Percentiles rank a stretch among this genome's conserved stretches.
These are phyloP conservation scores for Microcebus griseorufus DNA, from an alignment of 2,113 vertebrate species.

Conservation along the genomic window DNA sequence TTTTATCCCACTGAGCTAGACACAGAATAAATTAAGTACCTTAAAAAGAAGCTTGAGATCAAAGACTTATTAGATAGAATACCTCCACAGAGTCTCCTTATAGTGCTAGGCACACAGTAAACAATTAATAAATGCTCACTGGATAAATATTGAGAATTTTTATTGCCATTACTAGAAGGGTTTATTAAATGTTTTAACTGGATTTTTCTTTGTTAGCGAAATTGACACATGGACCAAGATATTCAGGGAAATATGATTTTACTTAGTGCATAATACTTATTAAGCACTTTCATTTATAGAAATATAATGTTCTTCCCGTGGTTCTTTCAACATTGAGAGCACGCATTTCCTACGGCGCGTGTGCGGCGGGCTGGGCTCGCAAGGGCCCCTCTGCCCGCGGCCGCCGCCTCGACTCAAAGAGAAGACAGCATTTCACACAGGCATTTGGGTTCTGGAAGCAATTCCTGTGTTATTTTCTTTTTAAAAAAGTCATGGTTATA, in stretches of 20 bases:
- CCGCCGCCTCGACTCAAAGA: not conserved
- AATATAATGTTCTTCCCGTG: conserved; percentile 63
- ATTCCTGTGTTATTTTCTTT: conserved; percentile 71
- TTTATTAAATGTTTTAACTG: not conserved
- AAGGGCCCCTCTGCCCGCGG: not conserved
- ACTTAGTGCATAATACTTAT: conserved; percentile 45
- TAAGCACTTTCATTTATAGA: conserved; percentile 59
- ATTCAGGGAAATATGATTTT: conserved; percentile 56
- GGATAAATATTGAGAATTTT: not conserved
- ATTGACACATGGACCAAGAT: not conserved
- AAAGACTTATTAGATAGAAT: not conserved
- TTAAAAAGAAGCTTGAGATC: conserved; percentile 1
- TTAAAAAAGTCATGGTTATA: conserved; percentile 2
- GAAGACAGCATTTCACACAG: conserved; percentile 36
- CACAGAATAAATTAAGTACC: conserved; percentile 13
- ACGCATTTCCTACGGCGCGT: conserved; percentile 40
- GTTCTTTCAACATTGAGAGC: conserved; percentile 50
- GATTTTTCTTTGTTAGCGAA: conserved; percentile 34
- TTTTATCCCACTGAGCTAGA: not conserved
- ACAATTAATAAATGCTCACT: not conserved
- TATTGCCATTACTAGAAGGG: not conserved
- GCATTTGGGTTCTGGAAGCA: conserved; percentile 66
- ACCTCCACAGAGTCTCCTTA: not conserved
- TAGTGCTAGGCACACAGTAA: not conserved
- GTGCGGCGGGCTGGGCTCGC: not conserved